phyloP scores from a whole-genome alignment of 2,797 vertebrate genomes.

The Nothura maculosa region DNA sequence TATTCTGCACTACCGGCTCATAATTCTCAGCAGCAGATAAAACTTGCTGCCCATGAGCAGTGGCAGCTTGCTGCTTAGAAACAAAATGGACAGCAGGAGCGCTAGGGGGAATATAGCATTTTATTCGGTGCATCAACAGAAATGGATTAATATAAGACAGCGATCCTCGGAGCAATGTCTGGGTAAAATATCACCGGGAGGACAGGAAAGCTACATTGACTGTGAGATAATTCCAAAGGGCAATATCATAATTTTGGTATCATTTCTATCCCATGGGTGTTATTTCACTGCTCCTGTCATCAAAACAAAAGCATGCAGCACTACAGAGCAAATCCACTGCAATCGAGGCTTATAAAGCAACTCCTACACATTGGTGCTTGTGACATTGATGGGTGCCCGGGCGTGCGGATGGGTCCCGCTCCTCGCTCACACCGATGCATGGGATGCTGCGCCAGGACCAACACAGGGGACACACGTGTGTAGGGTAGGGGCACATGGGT shows the following conservation, averaged over 20 bases:
- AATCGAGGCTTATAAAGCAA: not conserved
- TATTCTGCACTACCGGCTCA: not conserved
- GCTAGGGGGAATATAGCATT: conserved; percentile 47
- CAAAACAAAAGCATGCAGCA: not conserved
- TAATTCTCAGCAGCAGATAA: conserved; percentile 42
- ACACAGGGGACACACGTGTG: not conserved
- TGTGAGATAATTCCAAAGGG: conserved; percentile 63
- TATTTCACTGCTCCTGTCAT: conserved; percentile 34
- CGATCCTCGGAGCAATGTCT: conserved; percentile 44
- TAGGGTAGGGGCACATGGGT: not conserved
- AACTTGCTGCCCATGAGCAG: not conserved
- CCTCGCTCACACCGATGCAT: not conserved
- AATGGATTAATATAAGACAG: conserved; percentile 61
- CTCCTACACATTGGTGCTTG: not conserved
- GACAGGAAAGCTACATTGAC: conserved; percentile 53
- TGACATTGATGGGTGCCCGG: accelerated
- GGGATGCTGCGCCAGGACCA: not conserved
- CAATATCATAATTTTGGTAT: conserved; percentile 45
- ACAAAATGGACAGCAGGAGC: conserved; percentile 48
- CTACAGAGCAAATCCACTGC: not conserved
- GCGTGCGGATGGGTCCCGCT: accelerated
- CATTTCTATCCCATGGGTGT: conserved; percentile 29
- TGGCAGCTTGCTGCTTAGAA: conserved; percentile 46
- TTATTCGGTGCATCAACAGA: conserved; percentile 45
- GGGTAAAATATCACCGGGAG: conserved; percentile 42